Conservation (phyloP, 2,113 vertebrate species). For the Regulus satrapa region DNA sequence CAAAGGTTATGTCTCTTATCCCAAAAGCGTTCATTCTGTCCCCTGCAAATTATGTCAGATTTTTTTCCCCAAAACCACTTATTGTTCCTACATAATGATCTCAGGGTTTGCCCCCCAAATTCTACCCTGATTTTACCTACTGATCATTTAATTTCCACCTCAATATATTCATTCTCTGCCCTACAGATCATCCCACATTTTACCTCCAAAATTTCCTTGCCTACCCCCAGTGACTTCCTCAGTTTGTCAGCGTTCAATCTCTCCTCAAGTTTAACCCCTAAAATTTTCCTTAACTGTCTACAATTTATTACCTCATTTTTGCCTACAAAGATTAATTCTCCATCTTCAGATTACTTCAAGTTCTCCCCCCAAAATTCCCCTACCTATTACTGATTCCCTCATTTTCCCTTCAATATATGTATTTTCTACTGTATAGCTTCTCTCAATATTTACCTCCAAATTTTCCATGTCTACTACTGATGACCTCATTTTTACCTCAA, state of each 20-base stretch:
- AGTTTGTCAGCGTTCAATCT: neutral
- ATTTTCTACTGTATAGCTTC: slow-evolving; percentile 34
- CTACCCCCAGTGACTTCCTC: neutral
- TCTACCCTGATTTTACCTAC: neutral
- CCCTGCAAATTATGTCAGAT: neutral
- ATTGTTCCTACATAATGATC: neutral
- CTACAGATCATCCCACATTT: neutral
- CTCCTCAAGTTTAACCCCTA: neutral
- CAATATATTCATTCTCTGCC: neutral
- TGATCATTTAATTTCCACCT: neutral
- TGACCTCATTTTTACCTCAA: neutral
- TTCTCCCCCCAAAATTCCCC: neutral
- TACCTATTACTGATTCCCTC: neutral
- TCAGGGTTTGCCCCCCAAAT: neutral
- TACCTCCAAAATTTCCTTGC: neutral
- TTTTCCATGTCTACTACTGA: neutral
- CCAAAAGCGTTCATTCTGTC: neutral
- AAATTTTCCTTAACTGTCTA: neutral
- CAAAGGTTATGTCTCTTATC: neutral
- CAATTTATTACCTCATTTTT: neutral
- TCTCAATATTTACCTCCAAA: neutral
- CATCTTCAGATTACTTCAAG: neutral
- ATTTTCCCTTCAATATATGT: neutral
- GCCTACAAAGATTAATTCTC: neutral
- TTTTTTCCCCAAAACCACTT: neutral